Evolutionary conservation across 37 sponge, comb jelly and placozoan genomes (phyloP), one percentile per base, ranked within the genome.

Genomic region (Lycopodina hypogea): DNA sequence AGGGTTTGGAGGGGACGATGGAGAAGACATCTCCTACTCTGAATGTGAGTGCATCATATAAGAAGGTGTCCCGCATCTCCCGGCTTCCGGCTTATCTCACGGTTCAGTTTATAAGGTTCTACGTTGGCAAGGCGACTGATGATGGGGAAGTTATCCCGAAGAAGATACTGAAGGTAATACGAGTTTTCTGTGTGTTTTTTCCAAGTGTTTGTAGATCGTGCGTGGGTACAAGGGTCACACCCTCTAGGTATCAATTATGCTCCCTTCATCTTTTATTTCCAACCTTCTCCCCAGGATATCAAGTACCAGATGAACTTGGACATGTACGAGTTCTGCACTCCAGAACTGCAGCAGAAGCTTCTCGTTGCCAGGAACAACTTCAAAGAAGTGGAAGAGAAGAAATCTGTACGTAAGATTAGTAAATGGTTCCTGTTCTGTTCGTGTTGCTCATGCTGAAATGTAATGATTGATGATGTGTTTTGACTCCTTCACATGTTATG

Each of bases 41-140:
- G 35, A 90, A 84, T 24, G 42, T 90, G n/a, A 74, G 96, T 82
- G 96, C 94, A 33, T 78, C 64, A n/a, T 98, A 96, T 77, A 81
- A 83, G 32, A 97, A 94, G 78, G 79, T 69, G 81, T 96, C 99
- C 4, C 82, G 50, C 1, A 77, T 98, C 0, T 61, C 80, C 56
- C 81, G 99, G 6, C 74, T 98, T 7, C 99, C 99, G 3, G 92
- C 69, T 50, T 98, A 98, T 83, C 90, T 98, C 45, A 78, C 89
- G 6, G 76, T 98, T 35, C 97, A 98, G 83, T 91, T 88, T 52
- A 81, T 98, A 24, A 68, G 99, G 71, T 98, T 98, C 81, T 93
- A 87, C 75, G 80, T 89, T 1, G 94, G 94, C n/a, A 77, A 82
- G 75, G 84, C 88, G 36, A 82, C 72, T 12, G 85, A 80, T 33